These are phyloP conservation scores for Protaetia brevitarsis DNA, from an alignment of 1,140 invertebrate species.

Conservation along the genomic window DNA sequence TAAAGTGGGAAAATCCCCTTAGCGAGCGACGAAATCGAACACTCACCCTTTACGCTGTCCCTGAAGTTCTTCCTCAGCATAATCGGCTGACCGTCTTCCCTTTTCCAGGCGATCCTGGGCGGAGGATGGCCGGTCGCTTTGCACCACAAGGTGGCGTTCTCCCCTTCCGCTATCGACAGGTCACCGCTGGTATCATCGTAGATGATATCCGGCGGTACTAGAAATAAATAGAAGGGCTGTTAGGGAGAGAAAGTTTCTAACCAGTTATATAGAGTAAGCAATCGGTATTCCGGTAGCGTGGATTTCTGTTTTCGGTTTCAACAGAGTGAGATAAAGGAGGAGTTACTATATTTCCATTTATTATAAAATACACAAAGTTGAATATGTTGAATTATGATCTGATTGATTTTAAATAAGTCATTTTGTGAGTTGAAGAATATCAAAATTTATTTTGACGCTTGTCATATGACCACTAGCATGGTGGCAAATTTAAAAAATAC, in stretches of 20 bases:
- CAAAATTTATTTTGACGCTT: too few relatives aligned
- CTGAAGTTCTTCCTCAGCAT: constrained; percentile 62
- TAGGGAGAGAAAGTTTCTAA: background rate
- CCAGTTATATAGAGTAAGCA: too few relatives aligned
- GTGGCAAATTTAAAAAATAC: too few relatives aligned
- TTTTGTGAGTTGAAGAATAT: too few relatives aligned
- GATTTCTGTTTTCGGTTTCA: too few relatives aligned
- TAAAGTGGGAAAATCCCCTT: background rate
- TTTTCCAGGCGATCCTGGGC: constrained; percentile 68
- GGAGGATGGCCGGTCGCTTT: constrained; percentile 69
- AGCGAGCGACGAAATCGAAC: background rate
- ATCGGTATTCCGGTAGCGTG: too few relatives aligned
- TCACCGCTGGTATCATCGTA: constrained; percentile 75
- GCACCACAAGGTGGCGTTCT: constrained; percentile 78
- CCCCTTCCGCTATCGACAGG: constrained; percentile 72
- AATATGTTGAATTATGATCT: too few relatives aligned
- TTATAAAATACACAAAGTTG: too few relatives aligned
- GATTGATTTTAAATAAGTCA: too few relatives aligned
- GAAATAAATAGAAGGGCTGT: constrained; percentile 31
- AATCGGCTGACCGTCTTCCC: constrained; percentile 68
- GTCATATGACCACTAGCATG: too few relatives aligned
- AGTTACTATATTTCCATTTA: too few relatives aligned
- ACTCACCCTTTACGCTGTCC: constrained; percentile 61
- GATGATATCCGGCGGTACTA: constrained; percentile 74
- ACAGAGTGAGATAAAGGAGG: too few relatives aligned